phyloP scores from a whole-genome alignment of 1,140 invertebrate species.

The Plectrocnemia conspersa region DNA sequence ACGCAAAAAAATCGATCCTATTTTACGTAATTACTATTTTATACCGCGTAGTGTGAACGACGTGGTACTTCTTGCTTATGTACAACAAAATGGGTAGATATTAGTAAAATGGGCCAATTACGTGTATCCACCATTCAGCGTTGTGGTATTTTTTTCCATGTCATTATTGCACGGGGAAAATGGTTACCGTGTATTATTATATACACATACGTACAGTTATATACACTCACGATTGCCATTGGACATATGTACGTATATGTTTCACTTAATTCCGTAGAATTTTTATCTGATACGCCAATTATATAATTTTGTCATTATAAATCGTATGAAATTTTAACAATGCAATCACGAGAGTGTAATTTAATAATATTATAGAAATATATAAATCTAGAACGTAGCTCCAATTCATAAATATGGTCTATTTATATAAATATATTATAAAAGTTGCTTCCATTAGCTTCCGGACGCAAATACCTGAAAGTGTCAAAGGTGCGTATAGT shows the following conservation, averaged over 20 bases:
- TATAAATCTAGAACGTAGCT: no score
- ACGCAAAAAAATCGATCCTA: no score
- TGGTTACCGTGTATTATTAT: slow-evolving; percentile 1
- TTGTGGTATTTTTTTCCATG: slow-evolving; percentile 7
- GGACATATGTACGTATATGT: not conserved
- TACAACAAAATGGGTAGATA: slow-evolving; percentile 23
- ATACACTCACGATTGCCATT: not conserved
- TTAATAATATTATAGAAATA: no score
- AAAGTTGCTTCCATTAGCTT: no score
- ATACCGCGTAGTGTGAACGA: not conserved
- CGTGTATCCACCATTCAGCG: slow-evolving; percentile 17
- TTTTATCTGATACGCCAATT: no score
- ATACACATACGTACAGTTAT: not conserved
- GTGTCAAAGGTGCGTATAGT: no score
- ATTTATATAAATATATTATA: no score
- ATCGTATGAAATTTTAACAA: no score
- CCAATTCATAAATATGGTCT: no score
- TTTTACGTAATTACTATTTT: slow-evolving; percentile 17
- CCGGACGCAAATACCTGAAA: no score
- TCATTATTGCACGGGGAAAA: slow-evolving; percentile 1
- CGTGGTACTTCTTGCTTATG: slow-evolving; percentile 5
- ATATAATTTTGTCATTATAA: no score
- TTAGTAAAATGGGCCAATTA: slow-evolving; percentile 26
- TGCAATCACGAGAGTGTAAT: no score
- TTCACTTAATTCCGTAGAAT: not conserved